These are phyloP conservation scores for Nyctalus aviator DNA, from an alignment of 2,797 vertebrate genomes.

Conservation along the genomic window DNA sequence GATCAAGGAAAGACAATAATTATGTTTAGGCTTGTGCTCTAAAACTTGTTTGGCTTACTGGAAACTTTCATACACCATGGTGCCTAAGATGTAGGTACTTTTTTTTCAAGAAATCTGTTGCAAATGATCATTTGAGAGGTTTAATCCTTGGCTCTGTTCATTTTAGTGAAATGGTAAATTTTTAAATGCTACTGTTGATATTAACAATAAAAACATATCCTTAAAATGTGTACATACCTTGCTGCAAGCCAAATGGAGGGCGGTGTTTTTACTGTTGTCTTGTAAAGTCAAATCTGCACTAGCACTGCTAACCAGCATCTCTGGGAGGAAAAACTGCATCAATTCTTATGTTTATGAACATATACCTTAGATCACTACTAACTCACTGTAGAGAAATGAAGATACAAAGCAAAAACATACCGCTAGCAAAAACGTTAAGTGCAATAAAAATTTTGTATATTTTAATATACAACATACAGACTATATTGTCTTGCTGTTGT, in stretches of 20 bases:
- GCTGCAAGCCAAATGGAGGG: slow-evolving; percentile 98
- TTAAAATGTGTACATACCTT: slow-evolving; percentile 90
- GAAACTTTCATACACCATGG: not conserved
- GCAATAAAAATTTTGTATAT: slow-evolving; percentile 42
- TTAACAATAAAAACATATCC: slow-evolving; percentile 3
- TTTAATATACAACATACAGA: not conserved
- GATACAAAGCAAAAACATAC: slow-evolving; percentile 64
- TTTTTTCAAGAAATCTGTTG: not conserved
- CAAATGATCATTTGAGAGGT: not conserved
- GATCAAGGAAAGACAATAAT: not conserved
- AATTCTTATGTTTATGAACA: slow-evolving; percentile 76
- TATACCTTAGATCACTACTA: slow-evolving; percentile 63
- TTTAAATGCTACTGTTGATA: not conserved
- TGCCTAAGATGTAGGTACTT: not conserved
- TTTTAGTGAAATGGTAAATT: slow-evolving; percentile 9
- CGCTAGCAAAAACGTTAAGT: slow-evolving; percentile 21
- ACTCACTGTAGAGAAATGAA: slow-evolving; percentile 71
- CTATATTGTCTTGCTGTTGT: not conserved
- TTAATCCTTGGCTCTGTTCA: not conserved
- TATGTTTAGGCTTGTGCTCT: not conserved
- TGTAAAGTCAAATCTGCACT: slow-evolving; percentile 98
- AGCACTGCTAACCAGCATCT: slow-evolving; percentile 98
- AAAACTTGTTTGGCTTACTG: not conserved
- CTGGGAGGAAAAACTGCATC: slow-evolving; percentile 87
- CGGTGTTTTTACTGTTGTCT: slow-evolving; percentile 97